Evolutionary conservation across 1,140 invertebrate species (phyloP), one percentile per base, ranked within the genome.

Genomic region (Anadara kagoshimensis): DNA sequence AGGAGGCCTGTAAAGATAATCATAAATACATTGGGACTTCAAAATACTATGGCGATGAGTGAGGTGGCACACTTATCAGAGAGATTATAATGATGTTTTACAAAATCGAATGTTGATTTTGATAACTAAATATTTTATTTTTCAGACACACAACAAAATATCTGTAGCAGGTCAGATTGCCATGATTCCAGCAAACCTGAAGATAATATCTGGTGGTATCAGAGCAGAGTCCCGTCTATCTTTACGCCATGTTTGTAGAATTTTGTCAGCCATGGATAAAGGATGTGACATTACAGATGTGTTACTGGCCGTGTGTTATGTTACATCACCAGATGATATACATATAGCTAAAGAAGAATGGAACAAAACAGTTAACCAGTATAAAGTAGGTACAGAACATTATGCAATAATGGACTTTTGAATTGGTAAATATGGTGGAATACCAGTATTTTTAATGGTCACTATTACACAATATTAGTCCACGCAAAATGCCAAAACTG

Each of bases 121-220:
- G n/a, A n/a, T n/a, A n/a, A n/a, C n/a, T n/a, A n/a, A n/a, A 61
- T 65, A 11, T 29, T 69, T 73, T 75, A 56, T 73, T 66, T 75
- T 85, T 11, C 77, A 94, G 93, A 78, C 94, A 94, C 90, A 95
- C 49, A 94, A 93, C 63, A 93, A 95, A 79, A 94, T 97, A 45
- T 93, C 94, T 86, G 92, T 97, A 24, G 95, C 96, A 78, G 96
- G 97, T 16, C 96, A 98, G 91, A 97, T 98, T 80, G 95, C 94
- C 16, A 87, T 98, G 74, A 93, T 96, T 76, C 96, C 96, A 77
- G 95, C 95, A 67, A 94, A 92, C 78, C 94, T 97, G 93, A 90
- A 91, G 82, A 90, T 95, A 76, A 89, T 94, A 76, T 89, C 90
- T 45, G 94, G 94, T 61, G 94, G 94, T 57, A 93, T 95, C 72